These are phyloP conservation scores for Bucco capensis DNA, from an alignment of 2,113 vertebrate species.

Conservation along the genomic window DNA sequence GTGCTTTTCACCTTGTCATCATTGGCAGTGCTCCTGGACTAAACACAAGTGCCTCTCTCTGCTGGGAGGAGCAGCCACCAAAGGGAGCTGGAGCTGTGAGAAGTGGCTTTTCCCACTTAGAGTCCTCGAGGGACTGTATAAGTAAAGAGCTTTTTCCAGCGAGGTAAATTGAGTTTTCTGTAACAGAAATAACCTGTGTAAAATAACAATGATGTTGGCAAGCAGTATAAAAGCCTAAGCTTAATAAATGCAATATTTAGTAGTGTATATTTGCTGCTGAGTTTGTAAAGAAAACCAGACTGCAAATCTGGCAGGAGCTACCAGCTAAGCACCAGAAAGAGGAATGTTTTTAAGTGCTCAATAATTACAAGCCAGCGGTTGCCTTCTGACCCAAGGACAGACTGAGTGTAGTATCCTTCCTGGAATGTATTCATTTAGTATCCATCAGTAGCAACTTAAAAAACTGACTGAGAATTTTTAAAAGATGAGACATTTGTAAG, in stretches of 20 bases:
- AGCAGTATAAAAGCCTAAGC: conserved; percentile 22
- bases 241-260: conserved; percentile 48
- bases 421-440: background rate
- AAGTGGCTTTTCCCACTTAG: conserved; percentile 29
- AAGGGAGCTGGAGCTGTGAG: conserved; percentile 3
- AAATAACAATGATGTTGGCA: conserved; percentile 42
- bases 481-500: background rate
- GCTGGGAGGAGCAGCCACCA: background rate
- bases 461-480: background rate
- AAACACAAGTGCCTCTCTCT: conserved; percentile 1
- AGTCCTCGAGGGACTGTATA: background rate
- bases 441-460: background rate
- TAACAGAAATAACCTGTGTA: conserved; percentile 29
- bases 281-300: conserved; percentile 46
- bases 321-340: background rate
- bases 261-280: conserved; percentile 41
- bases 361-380: background rate
- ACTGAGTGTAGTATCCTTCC: background rate
- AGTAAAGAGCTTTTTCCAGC: conserved; percentile 45
- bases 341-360: background rate
- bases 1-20: background rate
- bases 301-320: background rate
- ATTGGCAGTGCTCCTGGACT: background rate
- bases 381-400: background rate
- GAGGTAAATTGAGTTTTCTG: conserved; percentile 24